Percentiles rank a stretch among this genome's conserved stretches.
Evolutionary conservation across 2,888 invertebrate genomes (phyloP).

Genomic region (Cotesia congregata): DNA sequence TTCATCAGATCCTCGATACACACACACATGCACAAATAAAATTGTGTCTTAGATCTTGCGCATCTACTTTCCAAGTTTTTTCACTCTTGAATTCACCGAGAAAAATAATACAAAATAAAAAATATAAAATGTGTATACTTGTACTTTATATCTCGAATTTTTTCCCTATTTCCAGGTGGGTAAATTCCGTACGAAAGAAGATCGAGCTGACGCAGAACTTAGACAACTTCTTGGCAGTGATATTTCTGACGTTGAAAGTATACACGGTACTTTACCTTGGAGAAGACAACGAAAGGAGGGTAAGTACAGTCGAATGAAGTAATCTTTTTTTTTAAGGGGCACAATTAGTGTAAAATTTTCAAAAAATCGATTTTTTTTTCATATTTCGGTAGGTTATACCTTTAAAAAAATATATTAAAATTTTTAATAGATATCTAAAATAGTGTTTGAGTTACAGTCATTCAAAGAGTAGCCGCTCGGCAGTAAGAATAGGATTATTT

Average conservation of each 20-base stretch:
- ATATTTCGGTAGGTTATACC: neutral
- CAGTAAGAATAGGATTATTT: too few species aligned
- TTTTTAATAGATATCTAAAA: too few species aligned
- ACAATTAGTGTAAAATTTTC: too few species aligned
- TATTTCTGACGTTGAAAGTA: conserved; percentile 75
- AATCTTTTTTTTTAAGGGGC: conserved; percentile 5
- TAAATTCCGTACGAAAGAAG: conserved; percentile 84
- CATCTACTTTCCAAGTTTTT: neutral
- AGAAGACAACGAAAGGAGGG: conserved; percentile 73
- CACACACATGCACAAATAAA: too few species aligned
- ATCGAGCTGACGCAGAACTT: conserved; percentile 83
- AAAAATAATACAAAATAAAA: too few species aligned
- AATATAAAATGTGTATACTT: neutral
- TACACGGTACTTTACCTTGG: conserved; percentile 77
- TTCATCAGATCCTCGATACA: neutral
- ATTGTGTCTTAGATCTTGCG: neutral
- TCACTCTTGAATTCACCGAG: neutral
- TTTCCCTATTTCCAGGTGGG: conserved; percentile 74
- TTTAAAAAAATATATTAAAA: too few species aligned
- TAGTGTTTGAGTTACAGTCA: too few species aligned
- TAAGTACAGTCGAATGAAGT: conserved; percentile 51
- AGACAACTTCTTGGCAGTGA: conserved; percentile 80
- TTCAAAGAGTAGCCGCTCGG: too few species aligned
- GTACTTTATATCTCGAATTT: conserved; percentile 3
- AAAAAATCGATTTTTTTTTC: neutral